phyloP scores from a whole-genome alignment of 2,797 vertebrate species.

The Gallinago nigripennis region DNA sequence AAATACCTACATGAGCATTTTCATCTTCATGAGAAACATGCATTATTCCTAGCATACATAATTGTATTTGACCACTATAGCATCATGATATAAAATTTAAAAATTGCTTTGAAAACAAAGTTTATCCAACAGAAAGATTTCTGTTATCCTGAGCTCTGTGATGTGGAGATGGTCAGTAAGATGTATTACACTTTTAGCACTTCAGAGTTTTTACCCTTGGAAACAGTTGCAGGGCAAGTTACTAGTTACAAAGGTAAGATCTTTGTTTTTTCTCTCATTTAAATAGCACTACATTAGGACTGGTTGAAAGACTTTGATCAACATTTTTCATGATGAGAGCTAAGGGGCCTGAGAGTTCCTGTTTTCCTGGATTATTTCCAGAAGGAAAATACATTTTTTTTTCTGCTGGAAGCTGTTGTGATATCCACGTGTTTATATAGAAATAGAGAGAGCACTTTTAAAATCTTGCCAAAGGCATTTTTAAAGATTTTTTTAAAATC shows the following conservation, averaged over 20 bases:
- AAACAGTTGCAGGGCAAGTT: background rate
- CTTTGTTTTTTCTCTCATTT: background rate
- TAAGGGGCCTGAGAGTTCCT: background rate
- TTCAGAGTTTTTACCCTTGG: background rate
- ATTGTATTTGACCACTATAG: background rate
- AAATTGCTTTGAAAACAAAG: background rate
- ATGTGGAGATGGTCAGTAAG: background rate
- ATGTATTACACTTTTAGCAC: background rate
- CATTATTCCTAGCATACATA: background rate
- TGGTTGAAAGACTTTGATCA: background rate
- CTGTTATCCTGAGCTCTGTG: background rate
- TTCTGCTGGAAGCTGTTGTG: background rate
- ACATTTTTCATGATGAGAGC: background rate
- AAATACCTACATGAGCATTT: background rate
- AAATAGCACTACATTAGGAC: background rate
- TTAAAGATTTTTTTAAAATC: background rate
- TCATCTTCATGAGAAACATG: background rate
- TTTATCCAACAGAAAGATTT: background rate
- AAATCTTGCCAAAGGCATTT: background rate
- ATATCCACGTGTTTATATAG: background rate
- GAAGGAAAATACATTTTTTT: background rate
- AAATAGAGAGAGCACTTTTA: background rate
- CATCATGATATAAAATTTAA: background rate
- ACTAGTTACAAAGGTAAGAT: background rate
- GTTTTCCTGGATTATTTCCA: background rate